Evolutionary conservation across 2,888 invertebrate species (phyloP).

Genomic region (Platerodrilus igneus): DNA sequence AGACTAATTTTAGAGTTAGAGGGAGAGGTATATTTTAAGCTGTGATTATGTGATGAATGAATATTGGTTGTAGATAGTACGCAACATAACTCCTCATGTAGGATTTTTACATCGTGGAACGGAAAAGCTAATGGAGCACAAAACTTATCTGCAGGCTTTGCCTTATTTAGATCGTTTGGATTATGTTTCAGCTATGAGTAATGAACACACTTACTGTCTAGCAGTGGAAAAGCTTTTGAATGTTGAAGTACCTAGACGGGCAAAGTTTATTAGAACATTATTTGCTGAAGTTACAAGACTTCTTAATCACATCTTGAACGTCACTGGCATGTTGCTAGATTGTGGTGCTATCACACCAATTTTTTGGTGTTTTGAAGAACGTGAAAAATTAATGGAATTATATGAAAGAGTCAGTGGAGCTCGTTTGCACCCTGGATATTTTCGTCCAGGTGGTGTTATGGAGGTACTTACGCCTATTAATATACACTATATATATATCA

Average conservation of each 20-base stretch:
- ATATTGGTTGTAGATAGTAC: constrained; percentile 55
- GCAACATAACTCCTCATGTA: constrained; percentile 77
- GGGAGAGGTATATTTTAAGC: constrained; percentile 58
- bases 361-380: constrained; percentile 88
- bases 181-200: constrained; percentile 79
- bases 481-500: constrained; percentile 4
- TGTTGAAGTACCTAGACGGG: constrained; percentile 70
- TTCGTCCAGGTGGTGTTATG: constrained; percentile 77
- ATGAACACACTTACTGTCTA: constrained; percentile 72
- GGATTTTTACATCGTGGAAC: constrained; percentile 84
- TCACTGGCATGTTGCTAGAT: constrained; percentile 72
- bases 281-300: constrained; percentile 68
- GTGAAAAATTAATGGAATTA: constrained; percentile 81
- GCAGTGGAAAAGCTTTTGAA: constrained; percentile 81
- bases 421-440: constrained; percentile 77
- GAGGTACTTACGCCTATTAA: constrained; percentile 42
- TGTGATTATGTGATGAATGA: neutral
- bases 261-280: constrained; percentile 50
- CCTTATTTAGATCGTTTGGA: constrained; percentile 87
- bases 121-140: constrained; percentile 85
- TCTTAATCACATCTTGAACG: constrained; percentile 74
- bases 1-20: constrained; percentile 75
- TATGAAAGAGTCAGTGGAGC: constrained; percentile 80
- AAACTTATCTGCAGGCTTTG: constrained; percentile 77
- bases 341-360: constrained; percentile 84